phyloP scores from a whole-genome alignment of 2,888 invertebrate species.

The Drosophila infuscata region DNA sequence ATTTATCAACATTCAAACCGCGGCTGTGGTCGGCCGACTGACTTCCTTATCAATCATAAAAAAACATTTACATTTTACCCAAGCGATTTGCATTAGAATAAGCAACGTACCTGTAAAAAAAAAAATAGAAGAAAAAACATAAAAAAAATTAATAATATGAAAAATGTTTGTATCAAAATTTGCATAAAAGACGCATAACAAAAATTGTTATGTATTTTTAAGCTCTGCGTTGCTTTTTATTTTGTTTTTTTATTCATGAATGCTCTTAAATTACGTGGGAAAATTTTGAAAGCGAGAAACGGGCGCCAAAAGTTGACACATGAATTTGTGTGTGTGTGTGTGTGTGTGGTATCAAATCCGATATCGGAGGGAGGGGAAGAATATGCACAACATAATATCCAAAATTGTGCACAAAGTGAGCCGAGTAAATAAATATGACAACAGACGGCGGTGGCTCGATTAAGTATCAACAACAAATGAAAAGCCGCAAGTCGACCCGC shows the following conservation, averaged over 20 bases:
- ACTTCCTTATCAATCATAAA: constrained; percentile 74
- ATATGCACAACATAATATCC: constrained; percentile 1
- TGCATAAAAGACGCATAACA: constrained; percentile 44
- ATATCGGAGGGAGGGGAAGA: constrained; percentile 25
- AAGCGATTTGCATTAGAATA: constrained; percentile 53
- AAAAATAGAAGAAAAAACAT: constrained; percentile 4
- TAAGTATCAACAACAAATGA: constrained; percentile 62
- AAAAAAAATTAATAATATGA: constrained; percentile 42
- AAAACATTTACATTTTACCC: constrained; percentile 36
- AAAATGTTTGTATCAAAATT: constrained; percentile 40
- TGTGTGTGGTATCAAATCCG: constrained; percentile 45
- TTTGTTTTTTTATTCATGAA: neutral
- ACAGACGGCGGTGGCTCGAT: constrained; percentile 22
- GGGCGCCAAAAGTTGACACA: constrained; percentile 55
- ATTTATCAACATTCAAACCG: constrained; percentile 53
- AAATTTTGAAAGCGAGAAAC: constrained; percentile 37
- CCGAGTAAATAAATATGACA: neutral
- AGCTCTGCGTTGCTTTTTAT: constrained; percentile 11
- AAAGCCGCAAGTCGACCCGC: constrained; percentile 67
- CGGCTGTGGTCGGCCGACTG: constrained; percentile 1
- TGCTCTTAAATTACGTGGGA: constrained; percentile 57
- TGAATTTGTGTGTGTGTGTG: constrained; percentile 17
- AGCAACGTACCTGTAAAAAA: constrained; percentile 55
- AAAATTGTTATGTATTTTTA: neutral
- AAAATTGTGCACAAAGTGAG: constrained; percentile 17